Percentiles rank a stretch among this genome's conserved stretches.
Conservation (phyloP, 2,888 invertebrate species). For the Acrobasis repandana region DNA sequence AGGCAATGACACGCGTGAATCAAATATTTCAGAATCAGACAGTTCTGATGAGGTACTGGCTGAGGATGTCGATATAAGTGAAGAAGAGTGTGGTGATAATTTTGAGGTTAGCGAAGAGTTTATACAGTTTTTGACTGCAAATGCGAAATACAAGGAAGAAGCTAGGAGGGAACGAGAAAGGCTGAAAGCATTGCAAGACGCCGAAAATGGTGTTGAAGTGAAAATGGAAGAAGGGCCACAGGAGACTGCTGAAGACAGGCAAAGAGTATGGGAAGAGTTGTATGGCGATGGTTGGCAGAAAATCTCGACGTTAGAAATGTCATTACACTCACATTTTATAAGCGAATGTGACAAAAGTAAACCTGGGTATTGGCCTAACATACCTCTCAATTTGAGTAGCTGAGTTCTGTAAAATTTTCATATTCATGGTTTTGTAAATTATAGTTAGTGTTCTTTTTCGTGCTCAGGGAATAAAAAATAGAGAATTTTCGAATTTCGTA, state of each 20-base stretch:
- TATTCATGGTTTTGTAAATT: too few relatives aligned
- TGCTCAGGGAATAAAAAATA: too few relatives aligned
- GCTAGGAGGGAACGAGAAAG: constrained; percentile 55
- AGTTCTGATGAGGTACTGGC: constrained; percentile 37
- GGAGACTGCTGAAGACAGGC: constrained; percentile 45
- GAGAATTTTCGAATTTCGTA: too few relatives aligned
- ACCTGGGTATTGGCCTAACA: constrained; percentile 88
- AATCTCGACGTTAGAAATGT: constrained; percentile 89
- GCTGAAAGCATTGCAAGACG: constrained; percentile 42
- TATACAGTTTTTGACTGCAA: constrained; percentile 83
- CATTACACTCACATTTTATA: constrained; percentile 86
- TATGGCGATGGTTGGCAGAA: constrained; percentile 86
- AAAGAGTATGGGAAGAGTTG: constrained; percentile 72
- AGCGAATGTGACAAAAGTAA: constrained; percentile 82
- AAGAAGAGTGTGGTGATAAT: constrained; percentile 37
- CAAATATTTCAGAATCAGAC: constrained; percentile 25
- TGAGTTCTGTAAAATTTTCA: constrained; percentile 28
- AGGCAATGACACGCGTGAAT: constrained; percentile 31
- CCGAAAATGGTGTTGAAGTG: constrained; percentile 38
- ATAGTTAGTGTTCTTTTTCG: too few relatives aligned
- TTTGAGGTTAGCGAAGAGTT: constrained; percentile 85
- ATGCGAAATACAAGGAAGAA: constrained; percentile 79
- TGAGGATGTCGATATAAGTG: constrained; percentile 46
- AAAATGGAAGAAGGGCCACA: constrained; percentile 43
- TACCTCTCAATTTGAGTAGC: constrained; percentile 82